These are phyloP conservation scores for Lycaon pictus DNA, from an alignment of 2,113 vertebrate species.

Conservation along the genomic window DNA sequence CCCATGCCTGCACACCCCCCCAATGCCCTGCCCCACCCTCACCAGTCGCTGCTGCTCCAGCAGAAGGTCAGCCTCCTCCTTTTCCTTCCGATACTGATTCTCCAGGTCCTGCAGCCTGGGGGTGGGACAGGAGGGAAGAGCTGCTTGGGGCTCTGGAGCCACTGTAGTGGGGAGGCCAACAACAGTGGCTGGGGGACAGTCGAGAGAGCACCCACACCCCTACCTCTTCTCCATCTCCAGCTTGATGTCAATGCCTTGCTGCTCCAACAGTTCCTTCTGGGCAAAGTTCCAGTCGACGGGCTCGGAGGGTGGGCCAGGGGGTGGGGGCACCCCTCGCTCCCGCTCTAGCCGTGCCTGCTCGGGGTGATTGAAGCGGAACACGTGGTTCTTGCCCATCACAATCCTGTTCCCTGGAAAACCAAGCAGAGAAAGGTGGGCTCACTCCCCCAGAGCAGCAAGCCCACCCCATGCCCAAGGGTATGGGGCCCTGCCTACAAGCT, in stretches of 20 bases:
- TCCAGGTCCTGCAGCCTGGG: conserved; percentile 93
- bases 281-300: conserved; percentile 96
- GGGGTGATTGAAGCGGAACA: conserved; percentile 95
- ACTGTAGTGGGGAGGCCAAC: neutral
- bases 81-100: conserved; percentile 93
- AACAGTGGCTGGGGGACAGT: rapidly evolving
- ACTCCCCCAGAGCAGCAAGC: neutral
- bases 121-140: neutral
- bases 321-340: conserved; percentile 87
- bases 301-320: conserved; percentile 88
- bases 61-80: conserved; percentile 93
- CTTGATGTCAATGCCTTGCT: conserved; percentile 95
- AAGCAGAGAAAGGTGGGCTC: neutral
- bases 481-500: neutral
- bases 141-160: neutral
- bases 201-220: neutral
- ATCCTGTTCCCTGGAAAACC: conserved; percentile 91
- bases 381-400: conserved; percentile 96
- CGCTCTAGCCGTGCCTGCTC: conserved; percentile 93
- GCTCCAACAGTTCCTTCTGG: conserved; percentile 92
- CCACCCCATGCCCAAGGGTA: neutral
- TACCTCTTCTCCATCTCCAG: conserved; percentile 96
- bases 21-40: neutral
- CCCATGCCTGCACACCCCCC: neutral
- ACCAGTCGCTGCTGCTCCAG: conserved; percentile 95